Conservation (phyloP, 2,113 vertebrate species). For the Euleptes europaea region DNA sequence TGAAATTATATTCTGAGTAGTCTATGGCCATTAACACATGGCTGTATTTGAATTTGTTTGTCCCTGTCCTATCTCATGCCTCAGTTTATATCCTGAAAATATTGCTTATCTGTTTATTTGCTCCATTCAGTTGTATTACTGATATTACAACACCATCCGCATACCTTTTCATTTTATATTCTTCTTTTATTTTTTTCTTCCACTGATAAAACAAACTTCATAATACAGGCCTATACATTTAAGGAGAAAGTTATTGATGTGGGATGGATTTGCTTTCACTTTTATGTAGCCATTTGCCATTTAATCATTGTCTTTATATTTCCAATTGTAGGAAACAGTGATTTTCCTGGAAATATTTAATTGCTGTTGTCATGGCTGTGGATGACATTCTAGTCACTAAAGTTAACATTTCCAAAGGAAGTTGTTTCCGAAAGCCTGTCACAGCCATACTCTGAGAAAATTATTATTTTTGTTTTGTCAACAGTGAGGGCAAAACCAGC, state of each 20-base stretch:
- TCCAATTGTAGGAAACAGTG: neutral
- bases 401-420: conserved; percentile 12
- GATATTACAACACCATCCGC: too few species aligned
- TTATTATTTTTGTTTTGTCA: neutral
- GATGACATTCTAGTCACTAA: neutral
- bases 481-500: neutral
- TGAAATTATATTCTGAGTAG: too few species aligned
- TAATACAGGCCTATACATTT: neutral
- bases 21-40: too few species aligned
- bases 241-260: neutral
- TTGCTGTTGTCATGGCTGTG: neutral
- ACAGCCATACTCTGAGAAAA: neutral
- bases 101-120: too few species aligned
- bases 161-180: too few species aligned
- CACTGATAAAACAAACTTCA: neutral
- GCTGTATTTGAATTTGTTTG: too few species aligned
- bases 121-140: too few species aligned
- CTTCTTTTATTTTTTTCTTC: too few species aligned
- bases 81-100: too few species aligned
- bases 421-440: conserved; percentile 2
- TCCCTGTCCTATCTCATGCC: too few species aligned
- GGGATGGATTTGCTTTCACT: neutral
- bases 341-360: neutral
- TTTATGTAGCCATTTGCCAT: neutral
- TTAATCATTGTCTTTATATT: neutral